Evolutionary conservation across 2,113 vertebrate genomes (phyloP).

Genomic region (Cromileptes altivelis): DNA sequence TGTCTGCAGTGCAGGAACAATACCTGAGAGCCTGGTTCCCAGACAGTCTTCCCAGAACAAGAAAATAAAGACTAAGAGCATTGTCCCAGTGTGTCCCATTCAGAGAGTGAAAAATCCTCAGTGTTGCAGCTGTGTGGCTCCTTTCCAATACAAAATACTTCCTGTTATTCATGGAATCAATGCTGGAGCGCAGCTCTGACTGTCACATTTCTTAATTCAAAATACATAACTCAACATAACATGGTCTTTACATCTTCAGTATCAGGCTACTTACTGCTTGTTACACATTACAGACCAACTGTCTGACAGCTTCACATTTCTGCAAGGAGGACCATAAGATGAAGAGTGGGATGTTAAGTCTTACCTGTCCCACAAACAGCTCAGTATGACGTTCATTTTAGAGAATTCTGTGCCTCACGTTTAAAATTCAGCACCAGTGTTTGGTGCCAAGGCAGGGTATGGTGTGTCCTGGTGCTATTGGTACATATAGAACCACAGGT

Average conservation of each 20-base stretch:
- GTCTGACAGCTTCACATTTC: not conserved
- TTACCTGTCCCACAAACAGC: not conserved
- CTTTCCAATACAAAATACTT: constrained; percentile 7
- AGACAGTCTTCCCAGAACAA: constrained; percentile 21
- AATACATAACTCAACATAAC: not conserved
- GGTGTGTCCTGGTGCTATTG: too few species aligned
- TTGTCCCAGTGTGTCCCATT: constrained; percentile 30
- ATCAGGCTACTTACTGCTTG: not conserved
- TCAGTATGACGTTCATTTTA: too few species aligned
- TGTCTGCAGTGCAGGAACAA: constrained; percentile 33
- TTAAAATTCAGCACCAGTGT: too few species aligned
- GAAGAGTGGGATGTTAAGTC: not conserved
- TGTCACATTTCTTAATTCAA: constrained; percentile 10
- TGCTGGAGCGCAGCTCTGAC: not conserved
- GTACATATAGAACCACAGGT: too few species aligned
- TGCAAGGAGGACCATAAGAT: not conserved
- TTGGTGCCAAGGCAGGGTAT: too few species aligned
- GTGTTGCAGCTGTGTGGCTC: constrained; percentile 13
- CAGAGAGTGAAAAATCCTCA: not conserved
- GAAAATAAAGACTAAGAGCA: constrained; percentile 13
- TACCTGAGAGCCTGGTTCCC: constrained; percentile 22
- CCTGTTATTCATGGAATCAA: not conserved
- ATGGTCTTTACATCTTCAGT: not conserved
- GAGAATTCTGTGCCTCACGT: too few species aligned
- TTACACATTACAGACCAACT: not conserved